Percentiles rank a stretch among this genome's conserved stretches.
phyloP scores from a whole-genome alignment of 2,888 invertebrate genomes.

The Isotomurus palustris region DNA sequence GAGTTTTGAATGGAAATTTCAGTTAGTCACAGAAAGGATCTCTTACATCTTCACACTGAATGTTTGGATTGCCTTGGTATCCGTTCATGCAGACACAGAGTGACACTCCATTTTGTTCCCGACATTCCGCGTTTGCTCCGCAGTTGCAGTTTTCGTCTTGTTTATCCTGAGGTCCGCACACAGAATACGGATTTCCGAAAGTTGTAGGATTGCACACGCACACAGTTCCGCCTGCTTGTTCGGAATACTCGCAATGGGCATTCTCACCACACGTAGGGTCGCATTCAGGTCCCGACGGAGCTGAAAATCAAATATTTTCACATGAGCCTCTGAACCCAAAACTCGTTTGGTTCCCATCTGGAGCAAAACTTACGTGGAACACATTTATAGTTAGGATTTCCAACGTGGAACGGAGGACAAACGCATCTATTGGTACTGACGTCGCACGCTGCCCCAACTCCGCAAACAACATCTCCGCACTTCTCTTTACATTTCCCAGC shows the following conservation, averaged over 20 bases:
- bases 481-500: slow-evolving; percentile 82
- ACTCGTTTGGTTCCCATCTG: not conserved
- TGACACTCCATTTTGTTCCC: slow-evolving; percentile 64
- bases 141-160: slow-evolving; percentile 69
- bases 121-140: slow-evolving; percentile 74
- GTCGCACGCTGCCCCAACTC: slow-evolving; percentile 81
- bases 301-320: too few species aligned
- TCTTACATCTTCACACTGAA: slow-evolving; percentile 65
- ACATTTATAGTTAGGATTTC: slow-evolving; percentile 81
- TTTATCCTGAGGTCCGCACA: slow-evolving; percentile 67
- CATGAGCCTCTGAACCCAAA: too few species aligned
- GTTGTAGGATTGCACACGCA: slow-evolving; percentile 81
- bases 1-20: not conserved
- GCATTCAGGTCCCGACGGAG: slow-evolving; percentile 71
- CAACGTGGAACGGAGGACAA: slow-evolving; percentile 80
- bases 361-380: slow-evolving; percentile 76
- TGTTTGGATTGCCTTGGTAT: slow-evolving; percentile 79
- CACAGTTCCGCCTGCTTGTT: slow-evolving; percentile 48
- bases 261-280: slow-evolving; percentile 74
- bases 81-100: slow-evolving; percentile 71
- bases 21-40: not conserved
- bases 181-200: slow-evolving; percentile 80
- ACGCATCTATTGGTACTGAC: slow-evolving; percentile 73
- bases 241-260: slow-evolving; percentile 74
- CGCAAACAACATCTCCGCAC: slow-evolving; percentile 80